These are phyloP conservation scores for Picus viridis DNA, from an alignment of 2,797 vertebrate genomes.

Conservation along the genomic window DNA sequence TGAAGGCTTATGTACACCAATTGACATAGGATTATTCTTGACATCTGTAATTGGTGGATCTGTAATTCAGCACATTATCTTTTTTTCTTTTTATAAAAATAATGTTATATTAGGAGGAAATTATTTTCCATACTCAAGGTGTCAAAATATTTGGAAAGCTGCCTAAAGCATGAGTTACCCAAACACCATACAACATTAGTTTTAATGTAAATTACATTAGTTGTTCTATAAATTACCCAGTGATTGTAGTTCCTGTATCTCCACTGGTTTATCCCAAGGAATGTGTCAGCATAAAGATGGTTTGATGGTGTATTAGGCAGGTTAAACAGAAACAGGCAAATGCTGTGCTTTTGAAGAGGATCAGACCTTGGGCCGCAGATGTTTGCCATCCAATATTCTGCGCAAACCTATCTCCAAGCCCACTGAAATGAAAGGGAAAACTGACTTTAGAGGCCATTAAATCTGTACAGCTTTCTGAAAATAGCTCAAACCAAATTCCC, in stretches of 20 bases:
- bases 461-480: neutral
- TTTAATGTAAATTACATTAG: neutral
- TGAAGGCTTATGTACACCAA: neutral
- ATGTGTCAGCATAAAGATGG: neutral
- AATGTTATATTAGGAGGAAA: neutral
- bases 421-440: neutral
- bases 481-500: neutral
- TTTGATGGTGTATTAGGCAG: neutral
- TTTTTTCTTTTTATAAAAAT: neutral
- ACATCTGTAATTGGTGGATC: conserved; percentile 2
- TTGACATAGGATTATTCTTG: neutral
- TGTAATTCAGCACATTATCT: neutral
- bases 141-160: conserved; percentile 25
- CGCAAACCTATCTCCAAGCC: neutral
- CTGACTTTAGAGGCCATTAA: rapidly evolving
- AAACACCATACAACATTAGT: neutral
- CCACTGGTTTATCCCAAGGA: neutral
- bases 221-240: neutral
- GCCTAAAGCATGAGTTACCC: neutral
- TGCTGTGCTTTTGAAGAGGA: neutral
- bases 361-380: neutral
- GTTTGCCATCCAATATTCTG: neutral
- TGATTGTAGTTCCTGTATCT: neutral
- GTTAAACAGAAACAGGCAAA: rapidly evolving
- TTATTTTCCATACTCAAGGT: neutral